phyloP scores from a whole-genome alignment of 2,888 invertebrate genomes.

The Scelioninae gen. 2 region DNA sequence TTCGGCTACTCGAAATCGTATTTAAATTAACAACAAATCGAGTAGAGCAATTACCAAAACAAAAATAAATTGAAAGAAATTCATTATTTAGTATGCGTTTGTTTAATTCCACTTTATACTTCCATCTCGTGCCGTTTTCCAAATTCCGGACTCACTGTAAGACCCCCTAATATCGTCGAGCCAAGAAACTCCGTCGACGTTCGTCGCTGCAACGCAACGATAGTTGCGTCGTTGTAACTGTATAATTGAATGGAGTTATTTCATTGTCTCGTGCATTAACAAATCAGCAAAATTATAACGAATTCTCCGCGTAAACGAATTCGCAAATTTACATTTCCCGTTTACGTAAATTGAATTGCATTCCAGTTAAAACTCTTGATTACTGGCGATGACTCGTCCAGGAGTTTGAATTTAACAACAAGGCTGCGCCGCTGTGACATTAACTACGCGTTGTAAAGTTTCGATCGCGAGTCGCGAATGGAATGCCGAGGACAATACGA shows the following conservation, averaged over 20 bases:
- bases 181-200: no score
- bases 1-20: no score
- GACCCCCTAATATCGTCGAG: no score
- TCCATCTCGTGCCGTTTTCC: no score
- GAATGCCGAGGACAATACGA: slow-evolving; percentile 40
- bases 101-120: no score
- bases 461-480: slow-evolving; percentile 38
- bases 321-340: slow-evolving; percentile 6
- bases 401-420: slow-evolving; percentile 41
- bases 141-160: no score
- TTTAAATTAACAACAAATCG: no score
- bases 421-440: slow-evolving; percentile 19
- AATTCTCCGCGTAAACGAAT: slow-evolving; percentile 31
- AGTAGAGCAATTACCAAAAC: no score
- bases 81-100: no score
- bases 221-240: slow-evolving; percentile 30
- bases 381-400: slow-evolving; percentile 53
- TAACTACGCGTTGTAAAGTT: slow-evolving; percentile 50
- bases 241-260: slow-evolving; percentile 47
- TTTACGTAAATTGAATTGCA: not conserved
- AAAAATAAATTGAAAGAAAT: no score
- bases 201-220: no score
- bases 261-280: slow-evolving; percentile 27
- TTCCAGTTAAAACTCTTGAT: slow-evolving; percentile 53
- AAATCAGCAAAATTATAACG: slow-evolving; percentile 46